Evolutionary conservation across 1,140 invertebrate genomes (phyloP), one percentile per base, ranked within the genome.

Genomic region (Pomacea maculata): DNA sequence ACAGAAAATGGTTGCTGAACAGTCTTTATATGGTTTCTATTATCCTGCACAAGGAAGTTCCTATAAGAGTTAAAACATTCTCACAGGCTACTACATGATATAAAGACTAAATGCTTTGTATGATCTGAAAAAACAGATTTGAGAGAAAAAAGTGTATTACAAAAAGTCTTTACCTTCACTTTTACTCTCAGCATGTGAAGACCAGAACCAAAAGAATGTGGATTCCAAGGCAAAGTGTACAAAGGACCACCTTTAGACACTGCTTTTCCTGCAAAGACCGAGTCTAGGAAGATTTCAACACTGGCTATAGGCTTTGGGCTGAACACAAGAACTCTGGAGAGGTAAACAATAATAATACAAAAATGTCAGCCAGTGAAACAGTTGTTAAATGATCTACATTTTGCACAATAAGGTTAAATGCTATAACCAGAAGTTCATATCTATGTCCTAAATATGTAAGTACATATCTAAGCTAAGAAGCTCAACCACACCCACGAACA

Each of bases 1-100:
- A 97, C 90, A 54, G 95, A 94, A 92, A 97, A 97, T 81, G 93
- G 92, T 86, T 96, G 95, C n/a, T 89, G 91, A 45, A 94, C 86
- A 81, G 91, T 90, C 83, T 92, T 92, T 84, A 93, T 90, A 87
- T 93, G 93, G 2, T 93, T 94, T 83, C 93, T 86, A 55, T 88
- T 88, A 93, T 97, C 96, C 94, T 95, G 84, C 90, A 92, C 88
- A 78, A 76, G 82, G 78, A 83, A 82, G 55, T 19, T 72, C 10
- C 34, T 55, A n/a, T 52, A 65, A 54, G 12, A 8, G 68, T 25
- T 45, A 21, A 45, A 70, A 45, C n/a, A 21, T 11, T 29, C 14
- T 45, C 34, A 45, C 34, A 45, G 6, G 21, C 68, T 70, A 12
- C n/a, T 70, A 15, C 9, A n/a, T 70, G 12, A 15, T 70, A 70